These are phyloP conservation scores for Typhlichthys subterraneus DNA, from an alignment of 2,797 vertebrate genomes.

Conservation along the genomic window DNA sequence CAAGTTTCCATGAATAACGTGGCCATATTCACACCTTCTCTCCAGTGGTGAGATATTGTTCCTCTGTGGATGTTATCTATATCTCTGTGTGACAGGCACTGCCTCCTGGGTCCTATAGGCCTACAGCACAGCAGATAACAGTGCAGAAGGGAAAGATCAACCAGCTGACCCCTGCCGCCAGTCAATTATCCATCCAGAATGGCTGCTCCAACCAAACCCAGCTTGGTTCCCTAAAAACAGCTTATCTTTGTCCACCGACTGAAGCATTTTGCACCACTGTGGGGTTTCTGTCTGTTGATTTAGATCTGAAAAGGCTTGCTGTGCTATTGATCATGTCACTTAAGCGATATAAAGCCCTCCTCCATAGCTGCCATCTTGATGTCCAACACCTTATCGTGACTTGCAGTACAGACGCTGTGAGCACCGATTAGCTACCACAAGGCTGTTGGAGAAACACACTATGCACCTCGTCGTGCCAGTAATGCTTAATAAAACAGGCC, in stretches of 20 bases:
- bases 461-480: slow-evolving; percentile 39
- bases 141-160: slow-evolving; percentile 60
- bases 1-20: no score
- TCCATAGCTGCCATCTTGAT: slow-evolving; percentile 30
- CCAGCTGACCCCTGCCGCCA: slow-evolving; percentile 61
- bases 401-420: slow-evolving; percentile 29
- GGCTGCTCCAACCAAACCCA: slow-evolving; percentile 33
- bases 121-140: slow-evolving; percentile 59
- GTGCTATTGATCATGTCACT: slow-evolving; percentile 56
- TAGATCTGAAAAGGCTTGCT: slow-evolving; percentile 45
- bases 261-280: slow-evolving; percentile 31
- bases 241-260: slow-evolving; percentile 56
- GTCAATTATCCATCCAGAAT: slow-evolving; percentile 61
- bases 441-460: slow-evolving; percentile 41
- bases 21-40: slow-evolving; percentile 3
- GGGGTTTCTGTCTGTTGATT: slow-evolving; percentile 61
- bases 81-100: slow-evolving; percentile 51
- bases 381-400: slow-evolving; percentile 35
- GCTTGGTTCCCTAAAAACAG: slow-evolving; percentile 27
- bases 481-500: slow-evolving; percentile 40
- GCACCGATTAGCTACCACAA: slow-evolving; percentile 32
- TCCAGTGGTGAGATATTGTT: slow-evolving; percentile 22
- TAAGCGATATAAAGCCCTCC: slow-evolving; percentile 68
- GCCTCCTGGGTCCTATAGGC: slow-evolving; percentile 58
- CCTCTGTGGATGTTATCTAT: slow-evolving; percentile 54